Conservation (phyloP, 2,888 invertebrate genomes). For the Lacanobia wlatinum region DNA sequence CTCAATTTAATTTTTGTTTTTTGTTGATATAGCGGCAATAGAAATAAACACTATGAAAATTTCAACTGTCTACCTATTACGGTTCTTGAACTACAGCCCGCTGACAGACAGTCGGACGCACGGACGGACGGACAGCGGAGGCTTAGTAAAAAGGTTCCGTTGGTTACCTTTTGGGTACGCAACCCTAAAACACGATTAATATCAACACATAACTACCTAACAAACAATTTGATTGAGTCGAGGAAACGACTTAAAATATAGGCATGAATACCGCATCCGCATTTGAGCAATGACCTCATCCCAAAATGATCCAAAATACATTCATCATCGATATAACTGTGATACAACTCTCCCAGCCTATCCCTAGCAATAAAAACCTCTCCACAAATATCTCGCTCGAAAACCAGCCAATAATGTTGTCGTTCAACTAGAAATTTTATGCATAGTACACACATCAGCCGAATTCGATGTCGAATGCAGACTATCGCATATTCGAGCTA, state of each 20-base stretch:
- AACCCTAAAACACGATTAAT: background rate
- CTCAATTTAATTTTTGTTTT: no score
- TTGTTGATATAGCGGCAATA: no score
- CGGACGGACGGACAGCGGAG: no score
- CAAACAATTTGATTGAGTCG: background rate
- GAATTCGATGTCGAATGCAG: conserved; percentile 59
- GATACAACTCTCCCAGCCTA: background rate
- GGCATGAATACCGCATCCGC: no score
- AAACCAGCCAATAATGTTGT: conserved; percentile 52
- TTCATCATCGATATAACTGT: background rate
- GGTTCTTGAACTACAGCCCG: no score
- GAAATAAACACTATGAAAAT: no score
- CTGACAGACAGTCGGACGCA: no score
- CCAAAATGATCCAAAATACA: background rate
- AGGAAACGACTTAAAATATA: no score
- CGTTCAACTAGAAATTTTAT: conserved; percentile 58
- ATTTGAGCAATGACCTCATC: background rate
- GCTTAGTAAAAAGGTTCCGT: no score
- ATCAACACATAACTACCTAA: no score
- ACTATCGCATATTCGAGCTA: conserved; percentile 51
- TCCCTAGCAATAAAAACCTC: background rate
- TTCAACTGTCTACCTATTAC: no score
- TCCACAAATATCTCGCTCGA: background rate
- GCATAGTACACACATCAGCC: conserved; percentile 61
- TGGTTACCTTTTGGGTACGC: no score